Conservation (phyloP, 1,140 invertebrate species). For the Drosophila tristis region DNA sequence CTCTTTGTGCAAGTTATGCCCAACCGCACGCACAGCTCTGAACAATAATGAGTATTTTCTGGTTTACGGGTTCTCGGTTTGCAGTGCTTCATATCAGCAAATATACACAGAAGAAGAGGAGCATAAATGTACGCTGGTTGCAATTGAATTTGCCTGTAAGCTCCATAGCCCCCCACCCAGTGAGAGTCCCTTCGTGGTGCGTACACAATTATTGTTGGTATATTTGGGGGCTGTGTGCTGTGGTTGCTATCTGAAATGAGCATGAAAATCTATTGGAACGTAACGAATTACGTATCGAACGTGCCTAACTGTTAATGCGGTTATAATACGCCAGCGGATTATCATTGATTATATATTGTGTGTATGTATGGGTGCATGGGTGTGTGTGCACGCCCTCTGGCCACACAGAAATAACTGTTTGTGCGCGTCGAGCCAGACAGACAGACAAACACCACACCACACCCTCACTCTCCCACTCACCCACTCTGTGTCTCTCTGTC, state of each 20-base stretch:
- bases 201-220: constrained; percentile 72
- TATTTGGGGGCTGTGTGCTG: no score
- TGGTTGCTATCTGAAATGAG: constrained; percentile 69
- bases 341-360: constrained; percentile 76
- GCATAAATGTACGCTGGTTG: constrained; percentile 45
- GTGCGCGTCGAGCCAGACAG: constrained; percentile 57
- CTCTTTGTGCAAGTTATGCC: constrained; percentile 18
- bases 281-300: constrained; percentile 77
- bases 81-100: background rate
- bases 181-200: background rate
- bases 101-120: background rate
- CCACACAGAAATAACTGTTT: constrained; percentile 62
- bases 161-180: background rate
- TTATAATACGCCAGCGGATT: constrained; percentile 81
- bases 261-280: constrained; percentile 78
- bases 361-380: constrained; percentile 13
- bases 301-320: constrained; percentile 82
- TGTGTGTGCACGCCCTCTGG: constrained; percentile 49
- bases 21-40: constrained; percentile 53
- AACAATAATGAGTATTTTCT: constrained; percentile 69
- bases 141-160: constrained; percentile 63
- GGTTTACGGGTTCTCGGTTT: constrained; percentile 27
- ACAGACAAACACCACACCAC: constrained; percentile 32
- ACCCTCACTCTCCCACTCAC: background rate
- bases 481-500: constrained; percentile 11